Evolutionary conservation across 2,888 invertebrate genomes (phyloP).

Genomic region (Meiosimyza platycephala): DNA sequence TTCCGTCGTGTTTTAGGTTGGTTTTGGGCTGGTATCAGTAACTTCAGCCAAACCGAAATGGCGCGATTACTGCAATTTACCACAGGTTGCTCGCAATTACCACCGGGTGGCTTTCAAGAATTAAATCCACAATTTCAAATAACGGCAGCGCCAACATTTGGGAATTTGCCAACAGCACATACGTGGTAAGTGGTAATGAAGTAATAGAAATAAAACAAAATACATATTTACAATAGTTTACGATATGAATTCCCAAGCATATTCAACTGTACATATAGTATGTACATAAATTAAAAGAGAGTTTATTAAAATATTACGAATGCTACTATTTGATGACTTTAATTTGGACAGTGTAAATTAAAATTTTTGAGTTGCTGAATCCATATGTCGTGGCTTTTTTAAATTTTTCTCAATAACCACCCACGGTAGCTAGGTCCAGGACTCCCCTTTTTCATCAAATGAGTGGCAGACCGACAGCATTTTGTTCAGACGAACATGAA

Average conservation of each 20-base stretch:
- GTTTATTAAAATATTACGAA: too few relatives aligned
- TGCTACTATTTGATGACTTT: too few relatives aligned
- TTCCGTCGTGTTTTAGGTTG: slow-evolving; percentile 87
- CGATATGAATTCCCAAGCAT: background rate
- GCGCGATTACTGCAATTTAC: slow-evolving; percentile 92
- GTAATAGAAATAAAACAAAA: background rate
- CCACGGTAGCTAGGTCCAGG: too few relatives aligned
- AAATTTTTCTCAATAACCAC: too few relatives aligned
- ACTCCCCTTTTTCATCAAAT: too few relatives aligned
- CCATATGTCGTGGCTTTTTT: too few relatives aligned
- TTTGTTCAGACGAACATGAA: too few relatives aligned
- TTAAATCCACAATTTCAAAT: slow-evolving; percentile 93
- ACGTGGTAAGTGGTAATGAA: slow-evolving; percentile 77
- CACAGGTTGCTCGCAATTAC: slow-evolving; percentile 92
- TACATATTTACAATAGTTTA: background rate
- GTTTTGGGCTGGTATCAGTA: slow-evolving; percentile 91
- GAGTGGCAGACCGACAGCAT: too few relatives aligned
- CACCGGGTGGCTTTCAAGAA: slow-evolving; percentile 90
- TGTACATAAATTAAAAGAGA: too few relatives aligned
- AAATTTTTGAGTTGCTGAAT: too few relatives aligned
- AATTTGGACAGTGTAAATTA: too few relatives aligned
- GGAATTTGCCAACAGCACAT: slow-evolving; percentile 92
- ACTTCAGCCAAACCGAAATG: slow-evolving; percentile 93
- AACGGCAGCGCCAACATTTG: slow-evolving; percentile 88
- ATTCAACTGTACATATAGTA: background rate